Evolutionary conservation across 2,888 invertebrate genomes (phyloP).

Genomic region (Brachycybe producta): DNA sequence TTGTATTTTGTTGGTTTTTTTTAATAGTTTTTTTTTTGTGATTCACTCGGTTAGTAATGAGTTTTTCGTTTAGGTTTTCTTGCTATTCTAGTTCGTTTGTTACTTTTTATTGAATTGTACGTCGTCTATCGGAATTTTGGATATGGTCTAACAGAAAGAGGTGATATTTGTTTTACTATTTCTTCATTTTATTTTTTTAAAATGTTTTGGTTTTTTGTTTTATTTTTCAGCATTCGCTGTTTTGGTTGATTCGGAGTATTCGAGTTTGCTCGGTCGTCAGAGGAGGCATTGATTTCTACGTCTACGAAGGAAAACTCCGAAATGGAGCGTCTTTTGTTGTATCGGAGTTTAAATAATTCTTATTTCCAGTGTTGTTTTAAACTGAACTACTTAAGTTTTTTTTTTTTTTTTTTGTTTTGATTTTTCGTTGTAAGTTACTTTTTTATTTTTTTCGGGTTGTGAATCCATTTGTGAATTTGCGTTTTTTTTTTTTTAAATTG

Average conservation of each 20-base stretch:
- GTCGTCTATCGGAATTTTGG: slow-evolving; percentile 10
- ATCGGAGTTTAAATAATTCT: no score
- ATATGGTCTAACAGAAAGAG: slow-evolving; percentile 9
- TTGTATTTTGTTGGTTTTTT: neutral
- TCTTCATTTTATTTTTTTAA: neutral
- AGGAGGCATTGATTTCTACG: no score
- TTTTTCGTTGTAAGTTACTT: no score
- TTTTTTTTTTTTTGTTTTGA: no score
- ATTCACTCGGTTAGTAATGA: neutral
- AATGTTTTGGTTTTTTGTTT: neutral
- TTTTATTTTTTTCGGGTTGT: no score
- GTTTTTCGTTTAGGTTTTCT: slow-evolving; percentile 2
- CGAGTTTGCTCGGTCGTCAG: slow-evolving; percentile 12
- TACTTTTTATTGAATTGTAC: slow-evolving; percentile 2
- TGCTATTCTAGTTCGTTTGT: slow-evolving; percentile 9
- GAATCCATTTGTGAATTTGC: no score
- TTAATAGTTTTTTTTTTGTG: no score
- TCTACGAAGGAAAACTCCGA: no score
- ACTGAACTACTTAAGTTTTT: no score
- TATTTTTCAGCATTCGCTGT: slow-evolving; percentile 7
- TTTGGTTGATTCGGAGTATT: slow-evolving; percentile 7
- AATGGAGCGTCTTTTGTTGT: no score
- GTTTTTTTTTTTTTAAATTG: no score
- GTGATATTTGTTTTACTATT: neutral
- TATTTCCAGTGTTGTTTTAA: no score